phyloP scores from a whole-genome alignment of 2,113 vertebrate species.

The Eupsittula cactorum region DNA sequence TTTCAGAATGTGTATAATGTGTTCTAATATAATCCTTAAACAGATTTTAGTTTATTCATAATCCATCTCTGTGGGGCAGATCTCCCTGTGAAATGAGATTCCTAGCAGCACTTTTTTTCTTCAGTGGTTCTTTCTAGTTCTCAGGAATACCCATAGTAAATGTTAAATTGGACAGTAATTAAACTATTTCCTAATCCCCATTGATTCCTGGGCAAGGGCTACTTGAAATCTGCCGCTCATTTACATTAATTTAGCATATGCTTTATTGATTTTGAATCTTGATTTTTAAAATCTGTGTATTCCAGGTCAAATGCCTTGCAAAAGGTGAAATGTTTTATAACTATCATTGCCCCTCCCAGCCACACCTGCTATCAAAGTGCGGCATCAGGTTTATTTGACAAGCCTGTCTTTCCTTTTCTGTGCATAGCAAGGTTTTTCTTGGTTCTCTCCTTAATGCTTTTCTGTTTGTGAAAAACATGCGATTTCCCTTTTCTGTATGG shows the following conservation, averaged over 20 bases:
- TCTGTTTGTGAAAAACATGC: neutral
- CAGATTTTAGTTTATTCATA: neutral
- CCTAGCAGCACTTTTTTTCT: neutral
- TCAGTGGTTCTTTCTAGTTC: neutral
- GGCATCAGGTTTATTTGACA: neutral
- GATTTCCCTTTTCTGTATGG: constrained; percentile 51
- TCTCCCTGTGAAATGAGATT: neutral
- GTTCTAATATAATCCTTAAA: neutral
- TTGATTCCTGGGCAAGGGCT: neutral
- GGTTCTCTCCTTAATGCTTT: neutral
- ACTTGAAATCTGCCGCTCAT: neutral
- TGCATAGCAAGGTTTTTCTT: neutral
- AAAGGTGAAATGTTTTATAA: neutral
- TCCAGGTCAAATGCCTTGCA: neutral
- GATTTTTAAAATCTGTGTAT: neutral
- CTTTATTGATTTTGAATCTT: neutral
- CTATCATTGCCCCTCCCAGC: neutral
- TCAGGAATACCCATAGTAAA: neutral
- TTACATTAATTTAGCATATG: neutral
- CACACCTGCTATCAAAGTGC: neutral
- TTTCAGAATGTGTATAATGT: neutral
- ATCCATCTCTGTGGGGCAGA: neutral
- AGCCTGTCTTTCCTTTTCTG: neutral
- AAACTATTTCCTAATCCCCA: neutral
- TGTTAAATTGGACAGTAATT: neutral